A percentile compares a stretch with the other conserved stretches of the same genome.
Evolutionary conservation across 2,797 vertebrate genomes (phyloP).

Genomic region (Paratrypauchen microcephalus): DNA sequence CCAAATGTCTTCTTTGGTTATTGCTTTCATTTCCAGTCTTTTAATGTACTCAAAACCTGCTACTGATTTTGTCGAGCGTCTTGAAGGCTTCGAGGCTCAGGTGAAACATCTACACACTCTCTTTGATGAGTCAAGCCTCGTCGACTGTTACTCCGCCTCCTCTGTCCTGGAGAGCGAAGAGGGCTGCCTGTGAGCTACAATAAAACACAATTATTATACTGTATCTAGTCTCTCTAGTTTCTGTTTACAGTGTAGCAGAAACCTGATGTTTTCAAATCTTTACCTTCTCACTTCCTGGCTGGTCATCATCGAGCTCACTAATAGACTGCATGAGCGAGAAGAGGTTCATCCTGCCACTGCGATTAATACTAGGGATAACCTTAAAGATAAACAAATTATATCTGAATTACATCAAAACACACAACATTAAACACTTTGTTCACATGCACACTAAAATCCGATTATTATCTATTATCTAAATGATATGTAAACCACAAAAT

Average conservation of each 20-base stretch:
- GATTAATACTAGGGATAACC: constrained; percentile 64
- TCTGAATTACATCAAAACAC: not conserved
- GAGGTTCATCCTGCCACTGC: constrained; percentile 88
- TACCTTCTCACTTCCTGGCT: constrained; percentile 67
- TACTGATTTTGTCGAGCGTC: constrained; percentile 19
- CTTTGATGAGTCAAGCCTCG: constrained; percentile 70
- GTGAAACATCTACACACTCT: constrained; percentile 74
- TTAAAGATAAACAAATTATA: constrained; percentile 27
- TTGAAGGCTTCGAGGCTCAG: constrained; percentile 66
- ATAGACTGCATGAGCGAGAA: constrained; percentile 93
- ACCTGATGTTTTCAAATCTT: constrained; percentile 5
- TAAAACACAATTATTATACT: constrained; percentile 1
- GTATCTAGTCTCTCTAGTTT: not conserved
- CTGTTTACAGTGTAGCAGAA: not conserved
- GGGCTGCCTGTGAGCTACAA: constrained; percentile 63
- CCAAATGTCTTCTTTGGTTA: constrained; percentile 6
- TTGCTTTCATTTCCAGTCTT: not conserved
- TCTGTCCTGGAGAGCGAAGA: constrained; percentile 67
- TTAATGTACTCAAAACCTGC: not conserved
- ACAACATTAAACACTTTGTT: no score
- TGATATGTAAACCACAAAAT: no score
- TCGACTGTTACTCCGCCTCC: constrained; percentile 60
- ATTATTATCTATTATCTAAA: no score
- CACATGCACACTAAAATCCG: no score
- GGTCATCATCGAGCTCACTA: constrained; percentile 80